Evolutionary conservation across 37 sponge, comb jelly and placozoan genomes (phyloP), one percentile per base, ranked within the genome.

Genomic region (Cladorhizidae sp.): DNA sequence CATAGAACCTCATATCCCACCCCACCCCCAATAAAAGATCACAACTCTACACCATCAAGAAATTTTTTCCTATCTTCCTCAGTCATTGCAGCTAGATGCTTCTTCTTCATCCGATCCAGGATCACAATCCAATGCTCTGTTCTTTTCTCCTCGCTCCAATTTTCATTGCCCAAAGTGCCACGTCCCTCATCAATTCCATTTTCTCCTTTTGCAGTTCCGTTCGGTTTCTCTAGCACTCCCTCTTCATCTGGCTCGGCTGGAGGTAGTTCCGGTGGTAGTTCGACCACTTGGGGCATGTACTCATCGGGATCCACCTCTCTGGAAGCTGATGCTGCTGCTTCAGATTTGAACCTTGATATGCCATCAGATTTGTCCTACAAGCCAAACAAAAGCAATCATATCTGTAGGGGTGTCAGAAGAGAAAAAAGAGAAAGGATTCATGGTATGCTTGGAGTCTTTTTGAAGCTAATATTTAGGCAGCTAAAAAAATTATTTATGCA

Each of bases 211-310:
- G 9, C 20, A 29, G 26, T 72, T 49, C 37, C 72, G 14, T 45
- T 43, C 8, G 40, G n/a, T 8, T 56, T 21, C 67, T 22, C 26
- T 51, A 7, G 28, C 31, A 31, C 43, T 71, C 20, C 14, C 40
- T 55, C 45, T 25, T 56, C 54, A 14, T 33, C 67, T 45, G 11
- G 49, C 5, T 71, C 67, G 7, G 9, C 35, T 15, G 36, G 17
- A 2, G 17, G 2, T 31, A 7, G 52, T 9, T 29, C 18, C 28
- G 15, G 59, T 23, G 74, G 56, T n/a, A 79, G 80, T 39, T 83
- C 83, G 0, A 84, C 84, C 40, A 84, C 77, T 58, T 84, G 77
- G 11, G 84, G 84, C 33, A 39, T 70, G 25, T 76, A 84, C 32
- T 84, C 84, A 76, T 72, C 58, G 59, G 81, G 62, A 58, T 81